Base-by-base conservation (phyloP, 1,140 invertebrate genomes). In the Gonioctena quinquepunctata region DNA sequence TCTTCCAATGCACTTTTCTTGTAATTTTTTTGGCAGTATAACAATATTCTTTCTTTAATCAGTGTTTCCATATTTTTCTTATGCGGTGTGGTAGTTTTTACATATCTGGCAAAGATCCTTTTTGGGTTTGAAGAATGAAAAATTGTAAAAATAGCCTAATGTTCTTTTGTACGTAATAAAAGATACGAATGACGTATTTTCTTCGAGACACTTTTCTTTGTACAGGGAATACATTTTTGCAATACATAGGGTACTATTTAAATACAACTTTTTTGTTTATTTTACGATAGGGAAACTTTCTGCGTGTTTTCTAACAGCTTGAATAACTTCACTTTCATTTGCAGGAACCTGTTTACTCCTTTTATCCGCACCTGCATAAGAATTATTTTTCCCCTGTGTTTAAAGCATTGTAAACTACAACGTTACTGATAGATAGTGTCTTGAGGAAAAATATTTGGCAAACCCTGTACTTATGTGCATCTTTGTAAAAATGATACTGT, bases 41-140 rank as follows among this genome's bases (percentile, higher is more conserved):
- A 22, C 57, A 60, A 60, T 60, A 16, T 60, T 60, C 16, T 60
- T 18, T n/a, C 57, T 26, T 11, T 33, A 6, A 33, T 33, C 13
- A 33, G 7, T 33, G 28, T 33, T 33, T 26, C 11, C 25, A 16
- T 60, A 16, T 21, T 18, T n/a, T 60, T 60, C 57, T 54, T 54
- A 16, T 21, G 57, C 57, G 5, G 23, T 64, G 16, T 49, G 11
- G 28, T 48, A 18, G 7, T 2, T 48, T 7, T 64, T n/a, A 23
- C 21, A 64, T 18, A 64, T 8, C 28, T 48, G 13, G 28, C 27
- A 64, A 6, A 64, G 11, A 64, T 64, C 28, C 48, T 64, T 64
- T 28, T 21, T 50, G 28, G 16, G 27, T 64, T 21, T 48, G 22
- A 60, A 63, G 13, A 33, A 33, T 33, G 28, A 33, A 8, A 33